phyloP scores from a whole-genome alignment of 2,113 vertebrate species.

The Gymnobelideus leadbeateri region DNA sequence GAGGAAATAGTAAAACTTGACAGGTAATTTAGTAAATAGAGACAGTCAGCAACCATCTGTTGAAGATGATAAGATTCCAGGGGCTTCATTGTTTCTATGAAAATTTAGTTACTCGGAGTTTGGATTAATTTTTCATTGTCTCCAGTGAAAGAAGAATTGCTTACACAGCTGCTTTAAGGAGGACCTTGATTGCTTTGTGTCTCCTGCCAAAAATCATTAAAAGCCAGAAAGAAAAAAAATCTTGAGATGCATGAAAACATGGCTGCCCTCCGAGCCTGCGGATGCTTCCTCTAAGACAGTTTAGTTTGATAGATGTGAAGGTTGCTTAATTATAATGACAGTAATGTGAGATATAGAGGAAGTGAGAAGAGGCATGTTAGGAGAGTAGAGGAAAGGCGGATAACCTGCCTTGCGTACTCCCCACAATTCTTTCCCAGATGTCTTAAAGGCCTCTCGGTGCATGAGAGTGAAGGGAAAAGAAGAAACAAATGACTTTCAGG shows the following conservation, averaged over 20 bases:
- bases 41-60: conserved; percentile 83
- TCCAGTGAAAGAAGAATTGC: conserved; percentile 78
- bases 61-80: conserved; percentile 79
- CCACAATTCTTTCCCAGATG: conserved; percentile 27
- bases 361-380: background rate
- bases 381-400: conserved; percentile 44
- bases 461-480: background rate
- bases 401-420: background rate
- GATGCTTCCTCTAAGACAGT: conserved; percentile 34
- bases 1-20: conserved; percentile 70
- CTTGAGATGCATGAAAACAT: conserved; percentile 59
- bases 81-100: conserved; percentile 78
- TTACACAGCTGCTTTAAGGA: conserved; percentile 75
- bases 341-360: background rate
- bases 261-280: conserved; percentile 57
- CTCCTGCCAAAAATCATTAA: conserved; percentile 77
- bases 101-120: conserved; percentile 80
- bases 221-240: conserved; percentile 18
- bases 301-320: conserved; percentile 69
- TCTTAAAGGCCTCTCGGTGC: background rate
- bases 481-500: background rate
- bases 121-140: conserved; percentile 85
- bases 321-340: conserved; percentile 45
- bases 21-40: conserved; percentile 81
- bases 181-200: conserved; percentile 70